Conservation (phyloP, 2,797 vertebrate genomes). For the Dallia pectoralis region DNA sequence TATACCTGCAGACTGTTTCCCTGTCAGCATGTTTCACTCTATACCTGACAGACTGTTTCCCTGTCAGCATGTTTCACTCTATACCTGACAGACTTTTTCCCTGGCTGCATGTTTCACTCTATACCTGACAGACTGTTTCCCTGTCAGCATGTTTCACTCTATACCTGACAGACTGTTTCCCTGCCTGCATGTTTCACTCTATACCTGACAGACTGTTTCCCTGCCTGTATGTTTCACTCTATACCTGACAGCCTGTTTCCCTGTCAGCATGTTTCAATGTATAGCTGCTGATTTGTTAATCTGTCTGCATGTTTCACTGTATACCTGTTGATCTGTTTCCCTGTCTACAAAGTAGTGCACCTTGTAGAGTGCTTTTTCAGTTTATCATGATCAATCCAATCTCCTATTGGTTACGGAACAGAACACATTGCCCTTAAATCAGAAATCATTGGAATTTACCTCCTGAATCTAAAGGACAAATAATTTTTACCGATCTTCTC, state of each 20-base stretch:
- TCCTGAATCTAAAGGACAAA: no score
- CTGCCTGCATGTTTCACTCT: no score
- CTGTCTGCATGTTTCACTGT: neutral
- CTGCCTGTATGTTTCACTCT: no score
- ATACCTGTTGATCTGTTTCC: neutral
- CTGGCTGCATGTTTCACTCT: no score
- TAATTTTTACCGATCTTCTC: no score
- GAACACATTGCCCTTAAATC: slow-evolving; percentile 61
- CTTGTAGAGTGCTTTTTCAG: slow-evolving; percentile 45
- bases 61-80: no score
- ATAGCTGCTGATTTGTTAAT: neutral
- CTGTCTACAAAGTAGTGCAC: neutral
- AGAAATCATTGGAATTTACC: slow-evolving; percentile 46
- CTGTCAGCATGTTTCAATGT: slow-evolving; percentile 9
- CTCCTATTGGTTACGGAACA: slow-evolving; percentile 67
- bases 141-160: slow-evolving; percentile 9
- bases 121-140: neutral
- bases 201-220: no score
- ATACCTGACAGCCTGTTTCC: neutral
- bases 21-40: no score
- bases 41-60: no score
- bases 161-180: neutral
- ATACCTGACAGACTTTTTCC: no score
- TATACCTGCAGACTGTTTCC: no score
- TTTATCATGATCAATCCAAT: slow-evolving; percentile 74